Evolutionary conservation across 2,888 invertebrate species (phyloP).

Genomic region (Chymomyza amoena): DNA sequence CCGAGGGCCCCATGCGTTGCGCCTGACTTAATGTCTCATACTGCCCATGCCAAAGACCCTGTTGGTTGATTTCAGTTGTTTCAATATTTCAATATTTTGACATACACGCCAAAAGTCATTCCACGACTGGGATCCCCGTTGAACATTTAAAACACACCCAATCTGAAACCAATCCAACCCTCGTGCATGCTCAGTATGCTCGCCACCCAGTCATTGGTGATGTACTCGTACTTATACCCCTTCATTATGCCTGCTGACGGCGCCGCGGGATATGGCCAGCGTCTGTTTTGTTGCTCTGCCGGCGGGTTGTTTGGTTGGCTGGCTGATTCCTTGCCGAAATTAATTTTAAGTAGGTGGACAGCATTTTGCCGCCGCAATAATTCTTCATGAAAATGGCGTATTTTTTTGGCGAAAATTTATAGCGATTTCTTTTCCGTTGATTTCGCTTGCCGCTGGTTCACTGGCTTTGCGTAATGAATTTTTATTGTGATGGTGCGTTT

Average conservation of each 20-base stretch:
- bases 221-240: conserved; percentile 5
- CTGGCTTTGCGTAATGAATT: conserved; percentile 65
- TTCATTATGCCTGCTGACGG: conserved; percentile 31
- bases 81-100: conserved; percentile 72
- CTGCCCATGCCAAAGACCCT: conserved; percentile 21
- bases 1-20: conserved; percentile 1
- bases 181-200: conserved; percentile 8
- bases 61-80: conserved; percentile 47
- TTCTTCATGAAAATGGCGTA: conserved; percentile 62
- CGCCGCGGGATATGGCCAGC: conserved; percentile 56
- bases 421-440: conserved; percentile 66
- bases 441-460: conserved; percentile 50
- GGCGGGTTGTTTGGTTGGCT: conserved; percentile 1
- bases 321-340: conserved; percentile 50
- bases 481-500: conserved; percentile 70
- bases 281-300: conserved; percentile 20
- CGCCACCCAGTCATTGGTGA: conserved; percentile 15
- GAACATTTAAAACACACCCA: conserved; percentile 10
- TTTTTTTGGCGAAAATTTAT: conserved; percentile 59
- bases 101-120: conserved; percentile 64
- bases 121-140: conserved; percentile 14
- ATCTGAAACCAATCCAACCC: conserved; percentile 30
- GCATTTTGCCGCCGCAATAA: conserved; percentile 68
- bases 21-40: conserved; percentile 11
- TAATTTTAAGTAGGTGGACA: conserved; percentile 74